Conservation (phyloP, 1,140 invertebrate genomes). For the Temnothorax nylanderi region DNA sequence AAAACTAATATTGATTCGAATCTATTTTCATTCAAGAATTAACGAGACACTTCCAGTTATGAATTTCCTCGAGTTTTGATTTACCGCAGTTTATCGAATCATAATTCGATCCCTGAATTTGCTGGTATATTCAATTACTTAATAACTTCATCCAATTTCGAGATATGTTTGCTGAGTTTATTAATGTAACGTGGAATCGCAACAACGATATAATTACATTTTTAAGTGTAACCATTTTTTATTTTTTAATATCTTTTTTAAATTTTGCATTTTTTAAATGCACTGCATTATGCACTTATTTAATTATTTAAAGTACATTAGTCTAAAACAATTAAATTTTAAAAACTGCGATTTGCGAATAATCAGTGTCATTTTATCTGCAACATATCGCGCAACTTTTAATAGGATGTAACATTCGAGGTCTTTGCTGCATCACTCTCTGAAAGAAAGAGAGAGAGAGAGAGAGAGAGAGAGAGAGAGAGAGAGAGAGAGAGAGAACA, state of each 20-base stretch:
- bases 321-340: not conserved
- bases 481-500: not conserved
- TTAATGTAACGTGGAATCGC: not conserved
- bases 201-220: not conserved
- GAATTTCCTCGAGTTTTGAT: constrained; percentile 21
- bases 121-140: not conserved
- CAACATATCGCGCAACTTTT: constrained; percentile 13
- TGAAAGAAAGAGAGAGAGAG: no score
- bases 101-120: not conserved
- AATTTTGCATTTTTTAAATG: not conserved
- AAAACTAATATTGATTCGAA: constrained; percentile 51
- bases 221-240: not conserved
- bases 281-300: not conserved
- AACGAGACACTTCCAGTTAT: not conserved
- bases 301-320: not conserved
- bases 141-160: not conserved
- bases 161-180: constrained; percentile 1
- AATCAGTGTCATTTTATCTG: not conserved
- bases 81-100: not conserved
- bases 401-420: not conserved
- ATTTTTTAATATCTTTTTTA: not conserved
- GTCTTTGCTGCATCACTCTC: not conserved
- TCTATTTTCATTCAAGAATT: constrained; percentile 39
- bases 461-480: no score
- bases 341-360: not conserved